Base-by-base conservation (phyloP, 2,797 vertebrate species). In the Falco concolor region DNA sequence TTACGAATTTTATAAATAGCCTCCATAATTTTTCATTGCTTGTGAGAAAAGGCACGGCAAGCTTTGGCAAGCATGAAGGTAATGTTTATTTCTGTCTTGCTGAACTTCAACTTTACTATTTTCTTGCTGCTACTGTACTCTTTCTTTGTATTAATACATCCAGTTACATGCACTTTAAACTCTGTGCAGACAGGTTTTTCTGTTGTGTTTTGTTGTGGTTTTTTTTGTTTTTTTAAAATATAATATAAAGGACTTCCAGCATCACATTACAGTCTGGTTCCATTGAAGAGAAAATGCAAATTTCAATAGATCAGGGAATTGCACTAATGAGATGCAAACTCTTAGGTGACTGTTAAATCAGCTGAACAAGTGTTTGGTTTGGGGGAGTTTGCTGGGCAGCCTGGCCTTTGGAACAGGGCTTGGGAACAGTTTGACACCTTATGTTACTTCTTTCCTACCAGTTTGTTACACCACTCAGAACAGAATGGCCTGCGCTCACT, bases 391-490 rank as follows among this genome's bases (percentile, higher is more conserved):
- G 44, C 57, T 59, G 81, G 53, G 57, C 59, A 11, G 53, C 36
- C 67, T 18, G 15, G 44, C 59, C 17, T 15, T 50, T 30, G 84
- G 22, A 27, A 9, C 56, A 27, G 34, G 20, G 10, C 60, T 47
- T 52, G n/a, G 74, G 74, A 75, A 40, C 32, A 12, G 50, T 22
- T 22, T 36, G 89, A 38, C 65, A 15, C 50, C 50, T 6, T 12
- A 5, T 13, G 57, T 28, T 64, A 44, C 49, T 42, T 5, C 63
- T 83, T 11, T 40, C 8, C 34, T 63, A 3, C 63, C 9, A 0
- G 11, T 28, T 44, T 5, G 22, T 17, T 4, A 4, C 49, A n/a
- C 72, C 4, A 0, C 42, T 59, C 17, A 0, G 1, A 1, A 38
- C 38, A 10, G 42, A 49, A 47, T 8, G 27, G 89, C 45, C 63